Evolutionary conservation across 2,113 vertebrate species (phyloP), one percentile per base, ranked within the genome.

Genomic region (Vimba vimba): DNA sequence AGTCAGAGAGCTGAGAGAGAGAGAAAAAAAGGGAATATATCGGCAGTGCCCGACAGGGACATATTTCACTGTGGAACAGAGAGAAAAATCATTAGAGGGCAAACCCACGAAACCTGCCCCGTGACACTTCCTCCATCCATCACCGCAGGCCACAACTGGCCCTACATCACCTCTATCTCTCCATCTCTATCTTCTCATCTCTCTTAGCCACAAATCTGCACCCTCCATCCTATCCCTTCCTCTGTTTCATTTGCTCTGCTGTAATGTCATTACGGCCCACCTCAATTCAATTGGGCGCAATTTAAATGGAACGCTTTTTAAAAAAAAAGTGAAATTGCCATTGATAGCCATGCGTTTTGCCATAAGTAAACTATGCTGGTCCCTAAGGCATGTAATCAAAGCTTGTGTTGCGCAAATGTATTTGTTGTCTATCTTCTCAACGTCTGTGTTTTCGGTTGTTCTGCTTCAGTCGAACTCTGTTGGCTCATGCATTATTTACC

Each of bases 401-500:
- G 47, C 55, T 45, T 33, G 50, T 30, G 74, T 47, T 25, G 43
- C 62, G 57, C 59, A 36, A 73, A 50, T 77, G 55, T 45, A 47
- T 60, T 87, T 79, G 82, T 86, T 88, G 25, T 55, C 79, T 50
- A 43, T 47, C 62, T 71, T 50, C 12, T 68, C 6, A 2, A 69
- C 12, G 7, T 57, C 75, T 33, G 79, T 4, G 7, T 8, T 10
- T 88, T 79, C 47, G 43, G 79, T 88, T 88, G 87, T 87, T 76
- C 83, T 66, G 57, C 59, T 62, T 68, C 60, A 83, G 73, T 80
- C 76, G n/a, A 59, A 64, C 85, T 39, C 45, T 12, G 62, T 33
- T 47, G 47, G 75, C 82, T 90, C 83, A 86, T 90, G 81, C 59
- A 90, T 87, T 90, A 90, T 90, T 90, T 84, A 90, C 69, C 62